Evolutionary conservation across 2,888 invertebrate genomes (phyloP).

Genomic region (Macaria liturata): DNA sequence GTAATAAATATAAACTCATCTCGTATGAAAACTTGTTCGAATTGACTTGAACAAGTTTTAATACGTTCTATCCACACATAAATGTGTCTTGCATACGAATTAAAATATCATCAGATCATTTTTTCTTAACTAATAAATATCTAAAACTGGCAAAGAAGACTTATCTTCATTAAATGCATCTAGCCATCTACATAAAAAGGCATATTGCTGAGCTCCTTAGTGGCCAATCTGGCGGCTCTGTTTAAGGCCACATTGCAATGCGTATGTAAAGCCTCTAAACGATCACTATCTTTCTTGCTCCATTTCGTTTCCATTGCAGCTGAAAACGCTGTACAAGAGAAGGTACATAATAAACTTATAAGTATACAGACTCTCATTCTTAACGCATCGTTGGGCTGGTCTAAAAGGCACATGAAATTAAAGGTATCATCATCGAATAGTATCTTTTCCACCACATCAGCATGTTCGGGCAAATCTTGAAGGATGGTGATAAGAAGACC

Average conservation of each 20-base stretch:
- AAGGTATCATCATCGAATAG: constrained; percentile 79
- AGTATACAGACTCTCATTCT: constrained; percentile 88
- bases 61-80: too few species aligned
- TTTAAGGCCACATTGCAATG: constrained; percentile 85
- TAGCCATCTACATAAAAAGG: constrained; percentile 68
- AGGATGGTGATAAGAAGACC: constrained; percentile 89
- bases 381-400: constrained; percentile 82
- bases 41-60: too few species aligned
- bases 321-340: constrained; percentile 86
- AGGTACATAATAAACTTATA: constrained; percentile 87
- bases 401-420: constrained; percentile 81
- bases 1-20: too few species aligned
- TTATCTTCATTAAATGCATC: not conserved
- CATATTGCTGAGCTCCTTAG: constrained; percentile 81
- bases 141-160: too few species aligned
- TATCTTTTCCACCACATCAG: constrained; percentile 89
- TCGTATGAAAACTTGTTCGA: too few species aligned
- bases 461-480: constrained; percentile 89
- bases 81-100: too few species aligned
- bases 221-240: constrained; percentile 82
- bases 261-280: constrained; percentile 83
- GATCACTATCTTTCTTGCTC: constrained; percentile 83
- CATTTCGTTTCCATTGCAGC: constrained; percentile 82
- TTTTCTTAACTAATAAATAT: too few species aligned
- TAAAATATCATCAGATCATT: too few species aligned